Conservation (phyloP, 2,888 invertebrate genomes). For the Thecocarcelia acutangulata region DNA sequence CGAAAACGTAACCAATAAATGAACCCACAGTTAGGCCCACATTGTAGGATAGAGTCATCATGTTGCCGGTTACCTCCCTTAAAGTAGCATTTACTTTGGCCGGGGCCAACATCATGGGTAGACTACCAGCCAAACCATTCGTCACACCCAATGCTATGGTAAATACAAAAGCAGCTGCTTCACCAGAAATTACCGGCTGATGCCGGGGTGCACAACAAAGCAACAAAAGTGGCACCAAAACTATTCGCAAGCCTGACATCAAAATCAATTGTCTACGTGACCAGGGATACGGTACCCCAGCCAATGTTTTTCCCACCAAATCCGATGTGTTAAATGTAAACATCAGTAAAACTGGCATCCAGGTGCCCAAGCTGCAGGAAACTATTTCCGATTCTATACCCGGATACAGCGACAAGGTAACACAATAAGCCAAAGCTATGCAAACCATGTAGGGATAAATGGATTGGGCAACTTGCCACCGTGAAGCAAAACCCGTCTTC, state of each 20-base stretch:
- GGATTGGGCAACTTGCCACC: slow-evolving; percentile 90
- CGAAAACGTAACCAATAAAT: slow-evolving; percentile 90
- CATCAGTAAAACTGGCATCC: slow-evolving; percentile 97
- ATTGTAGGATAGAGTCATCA: slow-evolving; percentile 96
- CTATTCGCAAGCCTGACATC: slow-evolving; percentile 87
- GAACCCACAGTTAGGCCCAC: slow-evolving; percentile 93
- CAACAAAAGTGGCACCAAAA: slow-evolving; percentile 90
- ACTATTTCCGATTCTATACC: slow-evolving; percentile 94
- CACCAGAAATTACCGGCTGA: slow-evolving; percentile 87
- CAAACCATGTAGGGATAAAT: slow-evolving; percentile 96
- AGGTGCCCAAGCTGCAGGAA: slow-evolving; percentile 90
- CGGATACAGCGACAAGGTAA: slow-evolving; percentile 93
- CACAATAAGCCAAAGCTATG: slow-evolving; percentile 93
- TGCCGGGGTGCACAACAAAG: slow-evolving; percentile 91
- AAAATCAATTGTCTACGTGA: slow-evolving; percentile 89
- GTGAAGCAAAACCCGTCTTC: slow-evolving; percentile 81
- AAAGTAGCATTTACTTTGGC: slow-evolving; percentile 92
- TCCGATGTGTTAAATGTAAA: slow-evolving; percentile 93
- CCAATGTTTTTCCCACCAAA: slow-evolving; percentile 88
- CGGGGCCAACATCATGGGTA: slow-evolving; percentile 96
- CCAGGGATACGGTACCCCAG: slow-evolving; percentile 92
- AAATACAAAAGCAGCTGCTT: slow-evolving; percentile 86
- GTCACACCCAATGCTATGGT: slow-evolving; percentile 89
- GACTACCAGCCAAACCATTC: slow-evolving; percentile 93
- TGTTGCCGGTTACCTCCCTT: slow-evolving; percentile 95